Evolutionary conservation across 2,113 vertebrate species (phyloP).

Genomic region (Lasiurus borealis): DNA sequence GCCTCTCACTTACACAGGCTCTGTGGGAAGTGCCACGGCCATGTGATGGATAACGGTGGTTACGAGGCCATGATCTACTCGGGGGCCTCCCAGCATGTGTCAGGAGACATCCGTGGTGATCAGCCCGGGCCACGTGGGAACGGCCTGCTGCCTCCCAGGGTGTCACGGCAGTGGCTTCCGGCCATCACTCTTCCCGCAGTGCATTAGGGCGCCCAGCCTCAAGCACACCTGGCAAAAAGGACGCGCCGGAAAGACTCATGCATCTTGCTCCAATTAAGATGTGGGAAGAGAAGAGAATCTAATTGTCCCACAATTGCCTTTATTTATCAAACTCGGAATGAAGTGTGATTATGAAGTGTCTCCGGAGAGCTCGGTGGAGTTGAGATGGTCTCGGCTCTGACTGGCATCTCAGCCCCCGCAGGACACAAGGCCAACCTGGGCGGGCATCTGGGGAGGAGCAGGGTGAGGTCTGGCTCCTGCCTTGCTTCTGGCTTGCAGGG

Average conservation of each 20-base stretch:
- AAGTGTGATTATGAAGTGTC: constrained; percentile 42
- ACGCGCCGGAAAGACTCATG: neutral
- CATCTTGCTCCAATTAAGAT: constrained; percentile 76
- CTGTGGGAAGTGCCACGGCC: neutral
- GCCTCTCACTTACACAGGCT: neutral
- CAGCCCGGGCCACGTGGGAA: neutral
- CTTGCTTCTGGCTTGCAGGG: neutral
- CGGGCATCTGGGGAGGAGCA: neutral
- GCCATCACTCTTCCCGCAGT: constrained; percentile 41
- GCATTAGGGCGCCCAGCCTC: neutral
- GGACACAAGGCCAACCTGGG: neutral
- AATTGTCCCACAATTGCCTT: constrained; percentile 70
- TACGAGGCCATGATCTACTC: neutral
- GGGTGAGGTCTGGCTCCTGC: too few relatives aligned
- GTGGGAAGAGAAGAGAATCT: constrained; percentile 66
- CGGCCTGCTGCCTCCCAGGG: neutral
- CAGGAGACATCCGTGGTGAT: neutral
- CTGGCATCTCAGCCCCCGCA: accelerated
- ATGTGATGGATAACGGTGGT: neutral
- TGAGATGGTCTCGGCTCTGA: constrained; percentile 40
- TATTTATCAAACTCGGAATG: constrained; percentile 78
- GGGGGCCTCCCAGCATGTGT: neutral
- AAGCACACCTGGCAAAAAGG: constrained; percentile 30
- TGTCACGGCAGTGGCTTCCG: neutral
- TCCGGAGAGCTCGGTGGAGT: constrained; percentile 1